Evolutionary conservation across 92 coral and sea anemone species (phyloP).

Genomic region (Porites lobata): DNA sequence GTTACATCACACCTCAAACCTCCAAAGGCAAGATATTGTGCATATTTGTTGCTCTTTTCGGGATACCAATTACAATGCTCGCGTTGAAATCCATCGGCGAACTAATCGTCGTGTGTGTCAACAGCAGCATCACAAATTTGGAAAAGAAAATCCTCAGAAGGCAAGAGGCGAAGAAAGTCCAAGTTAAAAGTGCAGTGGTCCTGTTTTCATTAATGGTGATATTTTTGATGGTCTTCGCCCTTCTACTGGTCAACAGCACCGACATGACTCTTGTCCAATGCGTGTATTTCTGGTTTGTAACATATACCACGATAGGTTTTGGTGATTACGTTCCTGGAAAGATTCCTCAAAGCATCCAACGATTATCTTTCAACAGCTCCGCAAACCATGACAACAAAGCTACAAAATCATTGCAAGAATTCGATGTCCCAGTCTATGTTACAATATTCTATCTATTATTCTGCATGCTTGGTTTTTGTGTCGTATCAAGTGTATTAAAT

Average conservation of each 20-base stretch:
- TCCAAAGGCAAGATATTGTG: conserved; percentile 63
- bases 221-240: conserved; percentile 5
- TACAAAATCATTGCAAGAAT: background rate
- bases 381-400: background rate
- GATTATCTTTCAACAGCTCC: conserved; percentile 1
- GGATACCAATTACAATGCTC: conserved; percentile 55
- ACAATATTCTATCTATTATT: background rate
- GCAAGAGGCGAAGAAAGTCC: background rate
- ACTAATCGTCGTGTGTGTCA: conserved; percentile 32
- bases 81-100: conserved; percentile 51
- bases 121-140: background rate
- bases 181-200: conserved; percentile 12
- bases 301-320: conserved; percentile 55
- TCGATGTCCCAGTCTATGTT: background rate
- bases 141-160: conserved; percentile 23
- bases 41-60: conserved; percentile 36
- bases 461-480: conserved; percentile 30
- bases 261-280: conserved; percentile 39
- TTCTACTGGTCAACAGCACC: background rate
- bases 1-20: conserved; percentile 58
- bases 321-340: conserved; percentile 33
- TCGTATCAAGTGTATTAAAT: conserved; percentile 55
- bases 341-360: background rate
- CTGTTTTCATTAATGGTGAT: conserved; percentile 12
- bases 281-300: conserved; percentile 56